These are phyloP conservation scores for Dynastes maya DNA, from an alignment of 2,888 invertebrate genomes.

Conservation along the genomic window DNA sequence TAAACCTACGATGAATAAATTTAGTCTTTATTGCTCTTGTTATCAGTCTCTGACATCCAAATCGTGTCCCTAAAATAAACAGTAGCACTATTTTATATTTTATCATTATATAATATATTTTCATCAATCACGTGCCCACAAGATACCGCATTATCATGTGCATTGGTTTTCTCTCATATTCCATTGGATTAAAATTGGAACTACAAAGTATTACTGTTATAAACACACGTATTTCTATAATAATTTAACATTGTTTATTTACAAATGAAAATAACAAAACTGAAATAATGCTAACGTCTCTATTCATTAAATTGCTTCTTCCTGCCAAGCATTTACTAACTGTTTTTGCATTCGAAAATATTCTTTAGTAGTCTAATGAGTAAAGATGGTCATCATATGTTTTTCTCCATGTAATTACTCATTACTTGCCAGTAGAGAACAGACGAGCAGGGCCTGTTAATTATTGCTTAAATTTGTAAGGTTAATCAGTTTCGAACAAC, in stretches of 20 bases:
- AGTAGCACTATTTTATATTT: slow-evolving; percentile 43
- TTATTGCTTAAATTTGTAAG: too few species aligned
- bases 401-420: too few species aligned
- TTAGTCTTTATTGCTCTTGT: slow-evolving; percentile 42
- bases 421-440: too few species aligned
- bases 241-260: background rate
- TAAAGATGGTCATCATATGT: too few species aligned
- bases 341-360: too few species aligned
- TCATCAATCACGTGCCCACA: slow-evolving; percentile 40
- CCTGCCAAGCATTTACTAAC: too few species aligned
- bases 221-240: background rate
- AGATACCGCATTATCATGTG: slow-evolving; percentile 23
- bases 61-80: slow-evolving; percentile 45
- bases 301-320: too few species aligned
- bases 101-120: slow-evolving; percentile 41
- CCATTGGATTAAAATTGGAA: slow-evolving; percentile 28
- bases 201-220: slow-evolving; percentile 19
- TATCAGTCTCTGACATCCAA: slow-evolving; percentile 45
- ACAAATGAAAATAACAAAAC: background rate
- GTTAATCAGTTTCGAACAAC: too few species aligned
- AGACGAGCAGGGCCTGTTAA: too few species aligned
- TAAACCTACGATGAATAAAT: slow-evolving; percentile 40
- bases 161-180: slow-evolving; percentile 32
- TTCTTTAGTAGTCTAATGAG: too few species aligned
- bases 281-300: too few species aligned